Conservation (phyloP, 2,113 vertebrate species). For the Kryptolebias marmoratus region DNA sequence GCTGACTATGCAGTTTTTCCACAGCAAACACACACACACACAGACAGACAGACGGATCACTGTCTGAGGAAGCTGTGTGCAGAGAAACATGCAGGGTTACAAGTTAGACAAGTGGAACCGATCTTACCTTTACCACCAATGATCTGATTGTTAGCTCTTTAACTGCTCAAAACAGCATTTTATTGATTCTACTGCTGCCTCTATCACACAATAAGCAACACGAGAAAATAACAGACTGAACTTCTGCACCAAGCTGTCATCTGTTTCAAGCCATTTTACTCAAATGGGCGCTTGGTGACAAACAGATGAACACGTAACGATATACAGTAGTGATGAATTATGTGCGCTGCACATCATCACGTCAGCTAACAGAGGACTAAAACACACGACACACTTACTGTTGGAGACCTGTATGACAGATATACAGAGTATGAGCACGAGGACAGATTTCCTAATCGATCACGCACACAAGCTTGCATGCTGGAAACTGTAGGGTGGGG, state of each 20-base stretch:
- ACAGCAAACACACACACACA: conserved; percentile 53
- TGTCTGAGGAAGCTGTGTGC: conserved; percentile 60
- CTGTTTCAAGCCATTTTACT: conserved; percentile 56
- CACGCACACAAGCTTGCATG: conserved; percentile 82
- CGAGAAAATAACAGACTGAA: conserved; percentile 3
- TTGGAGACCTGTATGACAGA: conserved; percentile 52
- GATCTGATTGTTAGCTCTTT: conserved; percentile 5
- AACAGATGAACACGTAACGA: conserved; percentile 55
- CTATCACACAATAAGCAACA: conserved; percentile 11
- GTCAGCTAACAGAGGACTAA: conserved; percentile 49
- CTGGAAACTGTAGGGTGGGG: conserved; percentile 73
- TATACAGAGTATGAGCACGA: conserved; percentile 41
- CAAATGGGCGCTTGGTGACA: conserved; percentile 46
- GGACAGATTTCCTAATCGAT: conserved; percentile 39
- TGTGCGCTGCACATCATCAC: conserved; percentile 40
- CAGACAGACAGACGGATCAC: conserved; percentile 49
- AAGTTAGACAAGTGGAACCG: conserved; percentile 56
- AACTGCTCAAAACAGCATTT: conserved; percentile 5
- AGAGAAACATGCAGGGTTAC: conserved; percentile 72
- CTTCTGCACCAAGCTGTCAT: conserved; percentile 17
- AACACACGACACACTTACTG: conserved; percentile 52
- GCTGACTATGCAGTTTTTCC: conserved; percentile 44
- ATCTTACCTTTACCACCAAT: conserved; percentile 29
- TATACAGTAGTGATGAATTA: conserved; percentile 42
- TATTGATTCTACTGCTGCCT: background rate